phyloP scores from a whole-genome alignment of 2,888 invertebrate species.

The Dicranocentrus wangi region DNA sequence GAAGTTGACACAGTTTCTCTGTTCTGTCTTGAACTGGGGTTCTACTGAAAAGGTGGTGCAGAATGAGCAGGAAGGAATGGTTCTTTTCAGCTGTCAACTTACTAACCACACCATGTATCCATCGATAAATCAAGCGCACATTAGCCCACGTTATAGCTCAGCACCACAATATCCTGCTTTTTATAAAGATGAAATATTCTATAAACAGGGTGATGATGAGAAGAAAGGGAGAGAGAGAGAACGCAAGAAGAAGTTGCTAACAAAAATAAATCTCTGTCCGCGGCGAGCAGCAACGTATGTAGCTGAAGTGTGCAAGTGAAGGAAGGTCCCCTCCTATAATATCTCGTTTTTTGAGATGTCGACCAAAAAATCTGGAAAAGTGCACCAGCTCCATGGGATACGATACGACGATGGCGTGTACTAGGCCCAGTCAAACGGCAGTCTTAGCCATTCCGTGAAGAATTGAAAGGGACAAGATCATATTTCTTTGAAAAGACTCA shows the following conservation, averaged over 20 bases:
- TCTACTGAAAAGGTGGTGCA: slow-evolving; percentile 42
- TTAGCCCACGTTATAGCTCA: slow-evolving; percentile 25
- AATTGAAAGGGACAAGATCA: slow-evolving; percentile 11
- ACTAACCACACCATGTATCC: slow-evolving; percentile 39
- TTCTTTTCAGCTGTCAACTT: slow-evolving; percentile 60
- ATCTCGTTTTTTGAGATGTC: no score
- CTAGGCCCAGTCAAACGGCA: background rate
- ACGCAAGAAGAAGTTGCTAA: background rate
- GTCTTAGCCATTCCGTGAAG: slow-evolving; percentile 15
- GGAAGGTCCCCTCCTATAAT: no score
- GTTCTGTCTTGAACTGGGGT: slow-evolving; percentile 14
- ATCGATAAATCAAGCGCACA: slow-evolving; percentile 54
- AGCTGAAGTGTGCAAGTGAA: slow-evolving; percentile 5
- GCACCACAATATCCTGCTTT: slow-evolving; percentile 45
- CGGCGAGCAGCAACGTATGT: background rate
- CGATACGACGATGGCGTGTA: no score
- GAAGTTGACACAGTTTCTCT: background rate
- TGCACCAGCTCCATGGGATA: no score
- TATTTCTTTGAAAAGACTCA: background rate
- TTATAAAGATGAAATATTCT: slow-evolving; percentile 1
- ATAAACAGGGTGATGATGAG: no score
- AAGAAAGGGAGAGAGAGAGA: no score
- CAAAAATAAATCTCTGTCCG: slow-evolving; percentile 1
- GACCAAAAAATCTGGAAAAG: no score
- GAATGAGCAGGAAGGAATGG: slow-evolving; percentile 49